Conservation (phyloP, 30 jellyfish, hydroid and myxozoan genomes). For the Hydractinia echinata region DNA sequence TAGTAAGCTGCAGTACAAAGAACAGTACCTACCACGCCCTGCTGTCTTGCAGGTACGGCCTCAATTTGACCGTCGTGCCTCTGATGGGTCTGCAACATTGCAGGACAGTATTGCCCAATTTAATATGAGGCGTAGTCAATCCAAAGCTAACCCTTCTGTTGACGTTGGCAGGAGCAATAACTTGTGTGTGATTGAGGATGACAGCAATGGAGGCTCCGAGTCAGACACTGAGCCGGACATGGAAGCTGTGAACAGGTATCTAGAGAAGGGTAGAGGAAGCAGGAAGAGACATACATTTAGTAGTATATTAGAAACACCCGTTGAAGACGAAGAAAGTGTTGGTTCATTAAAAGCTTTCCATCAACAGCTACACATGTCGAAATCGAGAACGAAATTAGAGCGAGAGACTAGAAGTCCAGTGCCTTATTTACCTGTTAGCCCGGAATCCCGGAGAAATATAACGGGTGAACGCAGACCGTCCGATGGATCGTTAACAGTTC, state of each 20-base stretch:
- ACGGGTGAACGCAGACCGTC: constrained; percentile 76
- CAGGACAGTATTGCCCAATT: constrained; percentile 87
- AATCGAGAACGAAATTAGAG: constrained; percentile 62
- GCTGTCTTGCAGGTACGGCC: constrained; percentile 97
- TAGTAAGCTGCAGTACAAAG: constrained; percentile 64
- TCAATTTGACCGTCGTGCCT: constrained; percentile 83
- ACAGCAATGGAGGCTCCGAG: constrained; percentile 62
- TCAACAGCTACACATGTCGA: constrained; percentile 35
- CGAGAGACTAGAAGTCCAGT: constrained; percentile 80
- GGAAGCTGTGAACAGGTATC: constrained; percentile 75
- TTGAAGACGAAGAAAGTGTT: constrained; percentile 49
- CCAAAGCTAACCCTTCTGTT: constrained; percentile 48
- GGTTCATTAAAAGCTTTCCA: constrained; percentile 50
- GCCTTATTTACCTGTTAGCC: constrained; percentile 57
- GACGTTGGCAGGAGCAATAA: constrained; percentile 53
- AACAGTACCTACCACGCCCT: constrained; percentile 91
- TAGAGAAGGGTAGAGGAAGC: constrained; percentile 64
- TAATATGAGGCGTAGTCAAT: constrained; percentile 58
- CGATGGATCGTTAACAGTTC: constrained; percentile 82
- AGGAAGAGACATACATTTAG: constrained; percentile 86
- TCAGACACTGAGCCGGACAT: constrained; percentile 93
- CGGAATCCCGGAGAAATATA: constrained; percentile 44
- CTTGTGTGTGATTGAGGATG: constrained; percentile 72
- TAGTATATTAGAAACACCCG: constrained; percentile 50
- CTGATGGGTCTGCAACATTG: constrained; percentile 93